A percentile compares a stretch with the other conserved stretches of the same genome.
phyloP scores from a whole-genome alignment of 2,888 invertebrate genomes.

The Saturnia japonica region DNA sequence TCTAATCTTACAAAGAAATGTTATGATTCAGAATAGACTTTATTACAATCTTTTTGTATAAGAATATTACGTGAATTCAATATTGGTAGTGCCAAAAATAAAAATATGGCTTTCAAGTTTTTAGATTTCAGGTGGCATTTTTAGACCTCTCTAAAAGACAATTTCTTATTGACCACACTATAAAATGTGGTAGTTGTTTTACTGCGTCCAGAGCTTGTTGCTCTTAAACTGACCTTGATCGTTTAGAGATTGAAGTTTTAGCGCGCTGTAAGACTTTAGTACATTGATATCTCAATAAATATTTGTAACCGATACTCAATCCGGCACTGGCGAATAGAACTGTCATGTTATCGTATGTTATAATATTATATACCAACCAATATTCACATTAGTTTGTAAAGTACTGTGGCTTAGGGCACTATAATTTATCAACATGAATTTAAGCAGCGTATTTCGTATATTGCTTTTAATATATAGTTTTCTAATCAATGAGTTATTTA shows the following conservation, averaged over 20 bases:
- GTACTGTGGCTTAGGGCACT: neutral
- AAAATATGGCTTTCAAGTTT: neutral
- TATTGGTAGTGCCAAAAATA: no score
- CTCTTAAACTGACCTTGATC: neutral
- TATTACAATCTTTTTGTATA: no score
- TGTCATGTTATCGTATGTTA: neutral
- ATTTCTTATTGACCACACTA: neutral
- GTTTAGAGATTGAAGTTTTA: neutral
- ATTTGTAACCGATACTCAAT: neutral
- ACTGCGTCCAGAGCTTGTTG: neutral
- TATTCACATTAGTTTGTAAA: neutral
- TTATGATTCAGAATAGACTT: no score
- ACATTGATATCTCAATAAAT: neutral
- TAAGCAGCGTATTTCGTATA: neutral
- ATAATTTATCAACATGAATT: constrained; percentile 10
- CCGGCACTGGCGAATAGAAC: neutral
- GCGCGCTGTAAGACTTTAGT: neutral
- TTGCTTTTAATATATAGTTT: constrained; percentile 19
- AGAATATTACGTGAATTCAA: no score
- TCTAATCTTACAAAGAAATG: no score
- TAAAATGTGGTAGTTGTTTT: neutral
- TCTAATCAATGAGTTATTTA: constrained; percentile 34
- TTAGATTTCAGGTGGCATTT: no score
- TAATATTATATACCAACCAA: neutral
- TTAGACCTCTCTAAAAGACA: neutral